Evolutionary conservation across 2,888 invertebrate species (phyloP), one percentile per base, ranked within the genome.

Genomic region (Volucella inanis): DNA sequence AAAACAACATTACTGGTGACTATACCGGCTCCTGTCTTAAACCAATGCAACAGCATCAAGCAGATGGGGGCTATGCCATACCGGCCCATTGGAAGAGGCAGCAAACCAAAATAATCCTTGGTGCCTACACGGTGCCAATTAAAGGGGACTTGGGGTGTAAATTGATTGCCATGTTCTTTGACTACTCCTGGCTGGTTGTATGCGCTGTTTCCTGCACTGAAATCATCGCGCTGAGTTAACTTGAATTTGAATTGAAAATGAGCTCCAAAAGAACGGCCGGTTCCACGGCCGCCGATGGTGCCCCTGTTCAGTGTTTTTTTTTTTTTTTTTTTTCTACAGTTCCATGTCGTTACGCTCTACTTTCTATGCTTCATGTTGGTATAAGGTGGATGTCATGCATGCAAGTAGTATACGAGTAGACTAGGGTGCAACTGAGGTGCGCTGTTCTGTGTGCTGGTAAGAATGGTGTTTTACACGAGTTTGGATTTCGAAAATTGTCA

Each of bases 91-190:
- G 75, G 67, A 71, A 67, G 77, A 64, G 61, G 62, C 85, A 81
- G 59, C 85, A 72, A 74, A 72, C 64, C 72, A 74, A 74, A 77
- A 74, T 68, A 68, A 55, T 82, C 65, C 50, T 65, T 61, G 74
- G 85, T 82, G 86, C 86, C 86, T 82, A 86, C 86, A 86, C 86
- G 86, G 68, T 86, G 86, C 86, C 86, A 86, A 86, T 86, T 86
- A 86, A 86, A 82, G 82, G 82, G 86, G 86, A 82, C 82, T 86
- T 77, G 86, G 85, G 85, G 86, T 86, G 86, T 86, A 86, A 86
- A 86, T 86, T 86, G 86, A 86, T 86, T 86, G 86, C 86, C 86
- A 86, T 86, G 86, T 86, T 86, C 74, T 70, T 77, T 65, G 77
- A 54, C 67, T 78, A 71, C 72, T 80, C 67, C 74, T 78, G 81